Conservation (phyloP, 2,888 invertebrate species). For the Vandiemenella viatica region DNA sequence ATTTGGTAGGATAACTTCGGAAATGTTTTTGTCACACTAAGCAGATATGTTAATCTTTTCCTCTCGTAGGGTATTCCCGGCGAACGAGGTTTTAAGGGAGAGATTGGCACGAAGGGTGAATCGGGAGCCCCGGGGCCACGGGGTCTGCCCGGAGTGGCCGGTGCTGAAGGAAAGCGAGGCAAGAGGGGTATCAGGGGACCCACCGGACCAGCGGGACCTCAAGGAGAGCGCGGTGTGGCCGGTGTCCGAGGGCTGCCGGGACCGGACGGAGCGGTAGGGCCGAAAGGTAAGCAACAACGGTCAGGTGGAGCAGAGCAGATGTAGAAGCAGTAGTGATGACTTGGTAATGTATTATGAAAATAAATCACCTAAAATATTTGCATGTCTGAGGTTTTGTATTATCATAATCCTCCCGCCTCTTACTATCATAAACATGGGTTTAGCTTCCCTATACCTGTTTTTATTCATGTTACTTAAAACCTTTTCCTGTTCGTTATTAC, state of each 20-base stretch:
- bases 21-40: background rate
- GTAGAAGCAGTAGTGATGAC: background rate
- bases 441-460: no score
- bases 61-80: conserved; percentile 58
- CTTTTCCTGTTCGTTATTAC: no score
- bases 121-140: conserved; percentile 54
- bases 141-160: conserved; percentile 57
- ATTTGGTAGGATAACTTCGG: background rate
- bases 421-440: no score
- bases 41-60: background rate
- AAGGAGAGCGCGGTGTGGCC: conserved; percentile 54
- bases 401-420: no score
- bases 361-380: background rate
- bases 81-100: conserved; percentile 68
- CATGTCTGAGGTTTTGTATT: background rate
- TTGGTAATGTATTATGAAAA: background rate
- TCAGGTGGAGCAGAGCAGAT: background rate
- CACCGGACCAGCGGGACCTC: conserved; percentile 51
- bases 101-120: conserved; percentile 61
- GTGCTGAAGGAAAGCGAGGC: conserved; percentile 68
- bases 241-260: conserved; percentile 57
- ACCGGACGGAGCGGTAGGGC: conserved; percentile 56
- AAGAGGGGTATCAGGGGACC: conserved; percentile 66
- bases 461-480: no score
- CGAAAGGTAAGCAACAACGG: conserved; percentile 42